Evolutionary conservation across 2,888 invertebrate species (phyloP).

Genomic region (Morinoia aosen): DNA sequence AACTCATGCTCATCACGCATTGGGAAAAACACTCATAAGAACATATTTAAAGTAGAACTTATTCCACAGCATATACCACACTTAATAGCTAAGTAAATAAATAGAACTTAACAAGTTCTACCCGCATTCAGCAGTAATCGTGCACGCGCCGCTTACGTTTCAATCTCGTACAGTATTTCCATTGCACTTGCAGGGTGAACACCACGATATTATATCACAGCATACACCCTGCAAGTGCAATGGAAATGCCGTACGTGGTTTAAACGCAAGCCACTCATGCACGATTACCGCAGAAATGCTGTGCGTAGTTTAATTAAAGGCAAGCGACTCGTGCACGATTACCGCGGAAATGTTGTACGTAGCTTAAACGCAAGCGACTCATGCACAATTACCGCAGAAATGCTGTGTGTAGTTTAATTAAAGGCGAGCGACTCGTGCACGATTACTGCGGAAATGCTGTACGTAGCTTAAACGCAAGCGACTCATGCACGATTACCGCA

Average conservation of each 20-base stretch:
- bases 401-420: too few relatives aligned
- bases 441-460: background rate
- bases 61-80: too few relatives aligned
- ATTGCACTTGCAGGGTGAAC: background rate
- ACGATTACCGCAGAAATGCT: background rate
- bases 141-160: too few relatives aligned
- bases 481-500: background rate
- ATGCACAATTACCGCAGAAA: too few relatives aligned
- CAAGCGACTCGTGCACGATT: background rate
- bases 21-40: too few relatives aligned
- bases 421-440: too few relatives aligned
- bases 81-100: too few relatives aligned
- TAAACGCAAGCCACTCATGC: background rate
- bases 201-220: background rate
- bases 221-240: background rate
- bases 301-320: too few relatives aligned
- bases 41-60: too few relatives aligned
- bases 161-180: background rate
- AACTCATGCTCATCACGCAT: background rate
- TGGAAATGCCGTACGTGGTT: background rate
- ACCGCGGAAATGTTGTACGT: too few relatives aligned
- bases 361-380: background rate
- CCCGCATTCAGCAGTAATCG: too few relatives aligned
- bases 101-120: too few relatives aligned
- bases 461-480: background rate